Base-by-base conservation (phyloP, 2,888 invertebrate species). In the Cryptocheilus praepositus region DNA sequence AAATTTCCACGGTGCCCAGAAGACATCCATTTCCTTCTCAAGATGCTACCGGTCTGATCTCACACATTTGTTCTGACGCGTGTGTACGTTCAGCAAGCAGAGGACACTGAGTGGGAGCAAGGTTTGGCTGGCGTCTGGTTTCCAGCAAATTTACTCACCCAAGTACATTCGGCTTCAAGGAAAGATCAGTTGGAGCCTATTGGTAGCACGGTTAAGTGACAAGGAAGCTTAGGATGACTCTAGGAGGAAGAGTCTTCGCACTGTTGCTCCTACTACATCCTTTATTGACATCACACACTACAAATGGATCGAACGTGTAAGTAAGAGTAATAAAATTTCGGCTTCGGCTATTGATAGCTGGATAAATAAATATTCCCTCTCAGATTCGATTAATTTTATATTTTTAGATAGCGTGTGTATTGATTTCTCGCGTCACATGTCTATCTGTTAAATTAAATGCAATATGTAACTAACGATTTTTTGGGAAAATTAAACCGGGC, bases 71-170 rank as follows among this genome's bases (percentile, higher is more conserved):
- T 59, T 43, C 55, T 36, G 36, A 11, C 36, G 3, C 61, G 55
- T 76, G 64, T 60, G 59, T 73, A 67, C 70, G 68, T 76, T 77
- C 68, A 60, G 64, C 67, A 66, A 73, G 71, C 71, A 74, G 69
- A 11, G 36, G 8, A 36, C 36, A 36, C 36, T 61, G 71, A 81
- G 86, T 85, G 86, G 86, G 86, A 86, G 84, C 75, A 71, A 80
- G 80, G 81, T 81, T 84, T 80, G 82, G 79, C 80, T 76, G 71
- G 70, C 63, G 81, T 73, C 80, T 83, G 79, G 71, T 80, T 82
- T 76, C 78, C 79, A 73, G 77, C 64, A 79, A 84, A 84, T 85
- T 85, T 82, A 73, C 76, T 78, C 76, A 74, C 74, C 62, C 69
- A 74, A 66, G 61, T 68, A 70, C 67, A 63, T 71, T 54, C 16